A percentile compares a stretch with the other conserved stretches of the same genome.
Conservation (phyloP, 2,888 invertebrate species). For the Drosophila falleni region DNA sequence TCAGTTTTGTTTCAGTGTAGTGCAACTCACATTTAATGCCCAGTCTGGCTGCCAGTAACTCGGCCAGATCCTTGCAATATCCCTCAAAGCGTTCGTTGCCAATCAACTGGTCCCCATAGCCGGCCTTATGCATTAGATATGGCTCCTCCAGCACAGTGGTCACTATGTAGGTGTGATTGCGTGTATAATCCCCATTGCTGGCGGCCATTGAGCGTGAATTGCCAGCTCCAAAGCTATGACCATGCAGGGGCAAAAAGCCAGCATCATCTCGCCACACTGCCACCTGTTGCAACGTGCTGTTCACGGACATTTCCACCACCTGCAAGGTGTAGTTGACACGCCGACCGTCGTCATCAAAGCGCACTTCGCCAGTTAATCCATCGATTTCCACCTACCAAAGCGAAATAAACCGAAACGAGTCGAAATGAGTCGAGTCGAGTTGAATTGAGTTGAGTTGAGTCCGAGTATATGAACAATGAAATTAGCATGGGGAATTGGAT, state of each 20-base stretch:
- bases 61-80: constrained; percentile 96
- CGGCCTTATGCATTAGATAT: constrained; percentile 91
- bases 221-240: constrained; percentile 27
- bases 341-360: constrained; percentile 95
- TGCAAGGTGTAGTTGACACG: constrained; percentile 95
- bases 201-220: constrained; percentile 44
- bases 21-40: constrained; percentile 92
- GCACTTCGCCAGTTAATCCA: constrained; percentile 95
- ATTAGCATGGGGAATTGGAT: constrained; percentile 50
- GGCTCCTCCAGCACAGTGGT: constrained; percentile 95
- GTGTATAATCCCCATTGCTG: constrained; percentile 90
- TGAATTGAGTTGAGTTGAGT: not conserved
- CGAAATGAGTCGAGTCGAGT: not conserved
- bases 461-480: constrained; percentile 35
- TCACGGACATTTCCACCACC: constrained; percentile 96
- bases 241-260: constrained; percentile 89
- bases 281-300: constrained; percentile 96
- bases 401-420: not conserved
- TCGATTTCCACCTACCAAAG: constrained; percentile 92
- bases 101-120: constrained; percentile 87
- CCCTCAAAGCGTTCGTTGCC: constrained; percentile 95
- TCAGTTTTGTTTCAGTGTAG: not conserved
- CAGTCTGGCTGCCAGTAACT: constrained; percentile 91
- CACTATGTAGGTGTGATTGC: constrained; percentile 94
- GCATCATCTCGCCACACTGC: constrained; percentile 94